Base-by-base conservation (phyloP, 2,888 invertebrate species). In the Caenorhabditis virilis region DNA sequence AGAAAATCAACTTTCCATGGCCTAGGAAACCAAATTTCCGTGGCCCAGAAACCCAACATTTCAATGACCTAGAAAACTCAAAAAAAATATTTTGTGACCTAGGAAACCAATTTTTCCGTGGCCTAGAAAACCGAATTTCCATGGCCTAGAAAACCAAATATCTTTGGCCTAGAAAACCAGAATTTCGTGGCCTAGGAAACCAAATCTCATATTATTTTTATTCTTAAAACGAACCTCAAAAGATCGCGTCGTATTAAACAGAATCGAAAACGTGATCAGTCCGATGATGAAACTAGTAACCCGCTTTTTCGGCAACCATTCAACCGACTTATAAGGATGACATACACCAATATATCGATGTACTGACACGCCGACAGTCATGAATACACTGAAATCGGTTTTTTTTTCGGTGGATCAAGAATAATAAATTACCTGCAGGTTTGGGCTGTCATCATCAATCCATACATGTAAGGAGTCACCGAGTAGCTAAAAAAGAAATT, bases 311-410 rank as follows among this genome's bases (percentile, higher is more conserved):
- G 70, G 59, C 4, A 72, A 48, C 69, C 64, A 70, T 45, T 70
- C 64, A 13, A 66, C 63, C 33, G 73, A 69, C 27, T 72, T 74
- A 52, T 76, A 79, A 1, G 79, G 79, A 61, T 75, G 77, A 41
- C 78, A 79, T 15, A 79, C 79, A 36, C 79, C 79, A 41, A 78
- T 74, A 62, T 78, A 79, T 2, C 79, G 75, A 65, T 79, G 79
- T 0, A 79, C 69, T 0, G 79, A 78, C 9, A 79, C 75, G 6
- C 76, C 78, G n/a, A 78, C 76, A 1, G 79, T 79, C 76, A 79
- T 77, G 74, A 74, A 79, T 4, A 79, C 79, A 64, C 78, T 78
- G 50, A 26, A 48, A n/a, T n/a, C n/a, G n/a, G n/a, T n/a, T n/a
- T n/a, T 30, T 9, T 30, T 30, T 30, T 30, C 30, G 30, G 1